phyloP scores from a whole-genome alignment of 30 jellyfish, hydroid and myxozoan species.

The Aurelia sp. region DNA sequence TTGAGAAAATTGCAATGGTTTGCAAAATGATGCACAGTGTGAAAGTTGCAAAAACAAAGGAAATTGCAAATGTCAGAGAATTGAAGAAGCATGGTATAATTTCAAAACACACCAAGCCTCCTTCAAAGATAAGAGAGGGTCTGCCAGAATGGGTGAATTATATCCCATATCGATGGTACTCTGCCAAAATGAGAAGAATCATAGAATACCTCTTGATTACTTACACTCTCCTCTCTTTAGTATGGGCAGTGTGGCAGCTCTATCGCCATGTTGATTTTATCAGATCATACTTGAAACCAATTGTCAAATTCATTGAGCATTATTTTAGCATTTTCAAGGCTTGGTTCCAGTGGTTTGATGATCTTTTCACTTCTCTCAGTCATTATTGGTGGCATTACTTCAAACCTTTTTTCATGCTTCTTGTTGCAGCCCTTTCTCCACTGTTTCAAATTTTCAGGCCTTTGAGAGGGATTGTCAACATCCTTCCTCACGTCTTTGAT shows the following conservation, averaged over 20 bases:
- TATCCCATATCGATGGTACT: constrained; percentile 97
- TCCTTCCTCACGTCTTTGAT: constrained; percentile 71
- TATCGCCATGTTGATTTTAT: constrained; percentile 95
- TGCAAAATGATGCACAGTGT: constrained; percentile 80
- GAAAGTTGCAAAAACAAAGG: constrained; percentile 77
- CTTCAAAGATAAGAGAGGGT: constrained; percentile 91
- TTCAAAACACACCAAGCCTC: constrained; percentile 49
- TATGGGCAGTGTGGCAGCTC: constrained; percentile 99
- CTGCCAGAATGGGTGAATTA: constrained; percentile 99
- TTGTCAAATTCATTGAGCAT: constrained; percentile 72
- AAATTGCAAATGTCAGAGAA: constrained; percentile 70
- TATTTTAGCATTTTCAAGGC: constrained; percentile 70
- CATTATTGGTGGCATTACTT: constrained; percentile 95
- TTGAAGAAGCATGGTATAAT: constrained; percentile 46
- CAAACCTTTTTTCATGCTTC: constrained; percentile 85
- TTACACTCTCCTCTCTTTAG: constrained; percentile 85
- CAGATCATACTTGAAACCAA: constrained; percentile 79
- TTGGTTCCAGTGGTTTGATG: constrained; percentile 96
- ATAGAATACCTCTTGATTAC: constrained; percentile 77
- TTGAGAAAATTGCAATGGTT: constrained; percentile 52
- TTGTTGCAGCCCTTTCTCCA: constrained; percentile 75
- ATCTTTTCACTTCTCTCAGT: constrained; percentile 51
- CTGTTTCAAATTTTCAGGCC: constrained; percentile 87
- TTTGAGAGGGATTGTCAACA: constrained; percentile 69
- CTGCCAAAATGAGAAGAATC: constrained; percentile 77